These are phyloP conservation scores for Hypomecis punctinalis DNA, from an alignment of 2,888 invertebrate genomes.

Conservation along the genomic window DNA sequence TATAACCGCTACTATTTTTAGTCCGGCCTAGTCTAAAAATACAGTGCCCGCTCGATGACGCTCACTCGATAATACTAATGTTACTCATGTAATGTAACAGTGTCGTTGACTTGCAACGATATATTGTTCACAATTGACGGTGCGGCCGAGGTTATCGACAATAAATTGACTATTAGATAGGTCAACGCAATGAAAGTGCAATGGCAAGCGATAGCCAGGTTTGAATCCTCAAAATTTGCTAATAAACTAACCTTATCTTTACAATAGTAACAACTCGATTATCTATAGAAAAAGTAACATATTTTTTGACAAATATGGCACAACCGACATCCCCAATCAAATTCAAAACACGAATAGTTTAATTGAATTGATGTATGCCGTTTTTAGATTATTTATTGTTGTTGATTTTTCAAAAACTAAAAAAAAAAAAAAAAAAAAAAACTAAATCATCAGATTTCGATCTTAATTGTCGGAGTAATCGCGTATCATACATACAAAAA, in stretches of 20 bases:
- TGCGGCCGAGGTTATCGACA: constrained; percentile 57
- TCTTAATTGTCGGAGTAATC: too few relatives aligned
- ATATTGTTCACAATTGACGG: constrained; percentile 59
- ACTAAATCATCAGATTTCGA: too few relatives aligned
- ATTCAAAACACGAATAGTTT: too few relatives aligned
- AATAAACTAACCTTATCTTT: background rate
- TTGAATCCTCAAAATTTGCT: constrained; percentile 5
- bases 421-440: too few relatives aligned
- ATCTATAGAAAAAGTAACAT: too few relatives aligned
- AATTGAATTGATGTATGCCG: too few relatives aligned
- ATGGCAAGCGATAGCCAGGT: constrained; percentile 20
- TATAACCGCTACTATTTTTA: constrained; percentile 84
- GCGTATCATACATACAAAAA: too few relatives aligned
- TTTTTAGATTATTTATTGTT: too few relatives aligned
- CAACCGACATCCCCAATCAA: too few relatives aligned
- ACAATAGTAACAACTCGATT: background rate
- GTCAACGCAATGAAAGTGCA: constrained; percentile 48
- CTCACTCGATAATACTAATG: constrained; percentile 80
- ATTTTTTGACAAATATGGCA: too few relatives aligned
- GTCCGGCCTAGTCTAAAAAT: constrained; percentile 84
- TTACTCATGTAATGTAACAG: constrained; percentile 70
- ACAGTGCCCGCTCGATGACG: constrained; percentile 74
- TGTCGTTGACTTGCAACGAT: constrained; percentile 81
- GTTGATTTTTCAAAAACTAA: too few relatives aligned
- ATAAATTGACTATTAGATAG: constrained; percentile 56